A percentile compares a stretch with the other conserved stretches of the same genome.
Evolutionary conservation across 2,888 invertebrate species (phyloP).

Genomic region (Platycheirus albimanus): DNA sequence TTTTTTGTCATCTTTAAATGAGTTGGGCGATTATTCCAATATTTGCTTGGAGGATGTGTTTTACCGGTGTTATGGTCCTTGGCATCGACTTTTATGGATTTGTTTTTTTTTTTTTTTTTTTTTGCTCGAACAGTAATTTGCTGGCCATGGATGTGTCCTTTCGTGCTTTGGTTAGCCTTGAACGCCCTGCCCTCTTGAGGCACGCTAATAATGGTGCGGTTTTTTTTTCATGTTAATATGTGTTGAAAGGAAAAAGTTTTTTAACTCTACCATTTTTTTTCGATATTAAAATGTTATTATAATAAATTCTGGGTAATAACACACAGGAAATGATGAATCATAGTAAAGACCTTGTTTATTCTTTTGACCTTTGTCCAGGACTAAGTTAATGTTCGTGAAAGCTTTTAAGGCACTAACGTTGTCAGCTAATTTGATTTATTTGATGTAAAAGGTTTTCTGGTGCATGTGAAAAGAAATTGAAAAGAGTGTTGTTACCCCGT

Average conservation of each 20-base stretch:
- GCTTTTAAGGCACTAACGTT: too few relatives aligned
- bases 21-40: slow-evolving; percentile 27
- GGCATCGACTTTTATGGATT: slow-evolving; percentile 25
- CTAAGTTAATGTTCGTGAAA: too few relatives aligned
- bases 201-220: not conserved
- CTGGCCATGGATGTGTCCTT: slow-evolving; percentile 27
- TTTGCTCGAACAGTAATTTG: not conserved
- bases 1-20: slow-evolving; percentile 20
- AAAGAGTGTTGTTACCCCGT: too few relatives aligned
- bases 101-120: slow-evolving; percentile 6
- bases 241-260: not conserved
- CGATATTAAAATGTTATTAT: not conserved
- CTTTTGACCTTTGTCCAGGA: too few relatives aligned
- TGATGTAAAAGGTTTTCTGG: too few relatives aligned
- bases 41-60: not conserved
- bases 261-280: not conserved
- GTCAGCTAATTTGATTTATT: too few relatives aligned
- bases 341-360: not conserved
- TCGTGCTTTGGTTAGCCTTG: not conserved
- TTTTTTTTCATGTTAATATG: not conserved
- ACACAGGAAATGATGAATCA: too few relatives aligned
- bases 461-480: too few relatives aligned
- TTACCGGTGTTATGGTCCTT: slow-evolving; percentile 30
- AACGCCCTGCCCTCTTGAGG: not conserved
- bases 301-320: slow-evolving; percentile 1